A percentile compares a stretch with the other conserved stretches of the same genome.
Evolutionary conservation across 2,113 vertebrate species (phyloP).

Genomic region (Junco hyemalis): DNA sequence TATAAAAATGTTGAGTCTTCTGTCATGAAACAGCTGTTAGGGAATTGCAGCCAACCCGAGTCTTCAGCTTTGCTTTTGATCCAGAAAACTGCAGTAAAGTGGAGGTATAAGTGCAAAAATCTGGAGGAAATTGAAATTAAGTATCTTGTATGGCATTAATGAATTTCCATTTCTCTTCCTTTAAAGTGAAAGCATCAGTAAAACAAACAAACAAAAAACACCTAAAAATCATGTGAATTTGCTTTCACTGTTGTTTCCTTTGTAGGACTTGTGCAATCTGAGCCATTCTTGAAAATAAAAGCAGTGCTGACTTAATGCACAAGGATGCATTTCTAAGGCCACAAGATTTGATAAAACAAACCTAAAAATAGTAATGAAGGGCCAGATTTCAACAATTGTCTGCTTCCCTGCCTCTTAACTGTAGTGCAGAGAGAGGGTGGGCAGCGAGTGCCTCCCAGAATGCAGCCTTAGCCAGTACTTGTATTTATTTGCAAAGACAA

Average conservation of each 20-base stretch:
- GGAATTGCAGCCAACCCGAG: neutral
- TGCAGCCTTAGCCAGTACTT: neutral
- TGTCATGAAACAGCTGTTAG: neutral
- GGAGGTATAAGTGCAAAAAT: neutral
- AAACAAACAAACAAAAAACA: neutral
- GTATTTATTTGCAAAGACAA: neutral
- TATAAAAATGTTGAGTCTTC: neutral
- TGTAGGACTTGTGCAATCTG: constrained; percentile 35
- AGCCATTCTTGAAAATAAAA: constrained; percentile 36
- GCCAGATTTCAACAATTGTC: neutral
- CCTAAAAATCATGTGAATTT: neutral
- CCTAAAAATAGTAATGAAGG: neutral
- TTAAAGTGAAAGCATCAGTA: neutral
- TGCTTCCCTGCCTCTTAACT: neutral
- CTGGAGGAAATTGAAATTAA: neutral
- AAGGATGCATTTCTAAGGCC: neutral
- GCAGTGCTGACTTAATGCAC: neutral
- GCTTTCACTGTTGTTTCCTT: neutral
- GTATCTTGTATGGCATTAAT: neutral
- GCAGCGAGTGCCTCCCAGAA: neutral
- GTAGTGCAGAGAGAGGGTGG: neutral
- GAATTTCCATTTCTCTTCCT: neutral
- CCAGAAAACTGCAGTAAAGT: neutral
- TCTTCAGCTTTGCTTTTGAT: neutral
- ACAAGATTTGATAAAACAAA: neutral